These are phyloP conservation scores for Morinoia aosen DNA, from an alignment of 2,888 invertebrate species.

Conservation along the genomic window DNA sequence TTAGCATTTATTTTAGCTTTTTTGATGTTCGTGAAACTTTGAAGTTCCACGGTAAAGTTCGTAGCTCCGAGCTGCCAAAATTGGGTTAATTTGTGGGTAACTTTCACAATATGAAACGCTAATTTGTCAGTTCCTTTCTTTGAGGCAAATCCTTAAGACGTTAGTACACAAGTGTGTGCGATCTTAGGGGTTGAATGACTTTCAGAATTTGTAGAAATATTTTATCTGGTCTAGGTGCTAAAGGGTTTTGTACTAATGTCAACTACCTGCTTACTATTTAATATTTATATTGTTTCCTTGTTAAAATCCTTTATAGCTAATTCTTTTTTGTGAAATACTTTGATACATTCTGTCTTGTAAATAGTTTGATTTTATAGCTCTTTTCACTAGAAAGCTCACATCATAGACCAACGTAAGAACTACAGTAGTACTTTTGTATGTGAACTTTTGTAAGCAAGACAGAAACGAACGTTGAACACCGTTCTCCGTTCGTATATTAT, in stretches of 20 bases:
- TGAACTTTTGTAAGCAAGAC: not conserved
- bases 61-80: not conserved
- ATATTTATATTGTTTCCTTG: not conserved
- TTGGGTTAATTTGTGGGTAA: not conserved
- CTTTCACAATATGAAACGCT: not conserved
- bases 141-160: not conserved
- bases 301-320: not conserved
- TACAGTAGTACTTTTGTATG: not conserved
- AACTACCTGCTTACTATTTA: not conserved
- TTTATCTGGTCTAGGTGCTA: not conserved
- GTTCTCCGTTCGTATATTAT: not conserved
- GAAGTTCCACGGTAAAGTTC: not conserved
- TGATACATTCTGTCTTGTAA: not conserved
- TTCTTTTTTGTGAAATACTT: not conserved
- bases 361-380: not conserved
- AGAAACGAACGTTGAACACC: not conserved
- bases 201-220: not conserved
- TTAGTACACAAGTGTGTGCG: not conserved
- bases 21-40: not conserved
- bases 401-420: not conserved
- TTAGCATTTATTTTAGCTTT: not conserved
- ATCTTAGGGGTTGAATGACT: not conserved
- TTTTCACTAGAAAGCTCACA: not conserved
- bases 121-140: not conserved
- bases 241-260: not conserved